Evolutionary conservation across 2,113 vertebrate genomes (phyloP).

Genomic region (Speoplatyrhinus poulsoni): DNA sequence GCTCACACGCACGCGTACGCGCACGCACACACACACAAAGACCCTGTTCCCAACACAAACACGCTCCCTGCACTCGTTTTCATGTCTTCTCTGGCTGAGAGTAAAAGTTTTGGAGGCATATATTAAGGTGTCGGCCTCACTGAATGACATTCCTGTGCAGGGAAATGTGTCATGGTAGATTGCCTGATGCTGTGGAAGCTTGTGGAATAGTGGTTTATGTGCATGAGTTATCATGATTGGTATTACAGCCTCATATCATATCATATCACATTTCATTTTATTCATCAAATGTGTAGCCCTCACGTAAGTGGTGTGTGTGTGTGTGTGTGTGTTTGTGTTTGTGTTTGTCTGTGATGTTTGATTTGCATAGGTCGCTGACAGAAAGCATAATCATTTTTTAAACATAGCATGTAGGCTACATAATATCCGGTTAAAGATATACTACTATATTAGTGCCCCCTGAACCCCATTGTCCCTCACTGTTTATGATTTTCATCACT

Average conservation of each 20-base stretch:
- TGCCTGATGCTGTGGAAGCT: slow-evolving; percentile 14
- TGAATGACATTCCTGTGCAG: neutral
- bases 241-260: neutral
- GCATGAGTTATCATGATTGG: neutral
- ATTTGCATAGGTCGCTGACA: too few species aligned
- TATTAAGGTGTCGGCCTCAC: neutral
- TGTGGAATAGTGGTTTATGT: neutral
- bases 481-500: too few species aligned
- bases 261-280: neutral
- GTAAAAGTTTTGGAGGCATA: slow-evolving; percentile 34
- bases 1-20: neutral
- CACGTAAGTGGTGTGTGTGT: slow-evolving; percentile 43
- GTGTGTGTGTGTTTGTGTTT: slow-evolving; percentile 17
- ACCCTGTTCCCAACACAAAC: neutral
- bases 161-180: neutral
- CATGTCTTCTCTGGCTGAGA: slow-evolving; percentile 19
- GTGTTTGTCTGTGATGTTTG: neutral
- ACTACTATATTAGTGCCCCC: too few species aligned
- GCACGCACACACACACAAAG: slow-evolving; percentile 12
- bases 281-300: neutral
- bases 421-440: too few species aligned
- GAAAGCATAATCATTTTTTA: too few species aligned
- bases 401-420: too few species aligned
- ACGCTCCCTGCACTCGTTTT: neutral
- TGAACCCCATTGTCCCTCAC: too few species aligned